phyloP scores from a whole-genome alignment of 2,113 vertebrate genomes.

The Sinocyclocheilus rhinocerous region DNA sequence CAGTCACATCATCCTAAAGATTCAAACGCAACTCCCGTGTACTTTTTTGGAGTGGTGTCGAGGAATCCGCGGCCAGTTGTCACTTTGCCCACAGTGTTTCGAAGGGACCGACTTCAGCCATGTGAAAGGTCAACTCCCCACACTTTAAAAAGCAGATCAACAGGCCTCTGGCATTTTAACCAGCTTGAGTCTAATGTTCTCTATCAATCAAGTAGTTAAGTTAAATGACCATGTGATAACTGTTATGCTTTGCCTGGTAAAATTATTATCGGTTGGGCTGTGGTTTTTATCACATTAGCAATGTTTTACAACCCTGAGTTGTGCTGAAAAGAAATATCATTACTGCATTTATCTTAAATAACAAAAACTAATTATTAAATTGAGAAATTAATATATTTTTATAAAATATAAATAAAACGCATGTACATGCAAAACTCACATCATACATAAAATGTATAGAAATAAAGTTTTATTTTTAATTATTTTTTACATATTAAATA shows the following conservation, averaged over 20 bases:
- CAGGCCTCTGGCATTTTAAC: slow-evolving; percentile 45
- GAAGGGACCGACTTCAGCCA: slow-evolving; percentile 44
- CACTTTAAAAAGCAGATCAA: slow-evolving; percentile 60
- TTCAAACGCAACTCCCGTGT: slow-evolving; percentile 78
- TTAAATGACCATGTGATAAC: slow-evolving; percentile 16
- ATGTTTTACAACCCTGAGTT: not conserved
- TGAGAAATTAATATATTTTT: no score
- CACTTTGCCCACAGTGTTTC: slow-evolving; percentile 75
- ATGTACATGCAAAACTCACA: no score
- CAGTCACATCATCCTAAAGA: slow-evolving; percentile 82
- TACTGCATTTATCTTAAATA: no score
- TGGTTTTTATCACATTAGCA: not conserved
- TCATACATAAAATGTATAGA: no score
- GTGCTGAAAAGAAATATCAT: not conserved
- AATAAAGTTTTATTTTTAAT: no score
- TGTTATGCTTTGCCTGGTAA: not conserved
- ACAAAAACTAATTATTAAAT: no score
- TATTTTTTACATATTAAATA: no score
- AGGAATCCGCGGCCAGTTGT: slow-evolving; percentile 78
- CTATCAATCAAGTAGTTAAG: slow-evolving; percentile 20
- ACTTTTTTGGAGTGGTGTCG: slow-evolving; percentile 84
- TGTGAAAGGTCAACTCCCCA: slow-evolving; percentile 40
- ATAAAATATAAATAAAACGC: no score
- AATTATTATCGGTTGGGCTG: not conserved
- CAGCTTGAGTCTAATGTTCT: slow-evolving; percentile 50